Base-by-base conservation (phyloP, 2,888 invertebrate species). In the Acholoe squamosa region DNA sequence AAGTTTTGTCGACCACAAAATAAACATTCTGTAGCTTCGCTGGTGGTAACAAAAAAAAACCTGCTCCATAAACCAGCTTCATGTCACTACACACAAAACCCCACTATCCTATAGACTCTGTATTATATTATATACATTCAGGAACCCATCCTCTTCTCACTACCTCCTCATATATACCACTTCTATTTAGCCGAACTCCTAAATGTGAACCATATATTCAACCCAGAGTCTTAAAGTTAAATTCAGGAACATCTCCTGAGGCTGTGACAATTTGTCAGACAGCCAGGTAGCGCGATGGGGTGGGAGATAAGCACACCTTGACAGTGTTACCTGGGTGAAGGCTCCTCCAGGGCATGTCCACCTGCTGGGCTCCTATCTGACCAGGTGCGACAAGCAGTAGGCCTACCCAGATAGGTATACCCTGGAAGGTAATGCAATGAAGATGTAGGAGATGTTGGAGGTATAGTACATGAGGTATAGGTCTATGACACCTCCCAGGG, bases 311-410 rank as follows among this genome's bases (percentile, higher is more conserved):
- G 28, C 71, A 25, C 71, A 71, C 71, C 71, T 71, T 25, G 71
- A 71, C 28, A 28, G 71, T 25, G 71, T 71, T 71, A 71, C 71
- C 71, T 71, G 71, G 71, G 28, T 28, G 28, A 22, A 28, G 28
- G 25, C 28, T 71, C 80, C 80, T 80, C 80, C 80, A 80, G 80
- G 80, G 34, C 19, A 43, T 43, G 80, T 80, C 43, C 33, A 80
- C 80, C 80, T 80, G 80, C 80, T 80, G 80, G 19, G 80, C 33
- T 71, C 80, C 33, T 22, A 80, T n/a, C 43, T 80, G 80, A 34
- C 80, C 80, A 80, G 80, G 80, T 80, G 80, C n/a, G 71, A 22
- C 71, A 61, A 61, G 61, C 22, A n/a, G n/a, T n/a, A n/a, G n/a
- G n/a, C n/a, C n/a, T n/a, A 61, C 19, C 61, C 19, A 19, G 19